Percentiles rank a stretch among this genome's conserved stretches.
Evolutionary conservation across 2,113 vertebrate genomes (phyloP).

Genomic region (Ibidorhyncha struthersii): DNA sequence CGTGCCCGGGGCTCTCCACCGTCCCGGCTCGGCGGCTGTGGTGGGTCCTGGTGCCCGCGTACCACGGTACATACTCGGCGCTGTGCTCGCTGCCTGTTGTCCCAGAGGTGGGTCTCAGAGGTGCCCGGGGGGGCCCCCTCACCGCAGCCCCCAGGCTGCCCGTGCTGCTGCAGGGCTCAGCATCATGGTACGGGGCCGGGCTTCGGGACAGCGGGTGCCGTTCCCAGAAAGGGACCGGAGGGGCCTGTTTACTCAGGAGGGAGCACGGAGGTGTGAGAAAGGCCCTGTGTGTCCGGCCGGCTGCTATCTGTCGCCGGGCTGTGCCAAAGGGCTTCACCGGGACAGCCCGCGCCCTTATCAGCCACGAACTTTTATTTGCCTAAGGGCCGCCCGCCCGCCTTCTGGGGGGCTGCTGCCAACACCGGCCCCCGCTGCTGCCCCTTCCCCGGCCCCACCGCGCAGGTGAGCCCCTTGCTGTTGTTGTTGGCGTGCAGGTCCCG

Average conservation of each 20-base stretch:
- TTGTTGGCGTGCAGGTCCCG: constrained; percentile 43
- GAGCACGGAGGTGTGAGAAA: background rate
- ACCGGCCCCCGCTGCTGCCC: background rate
- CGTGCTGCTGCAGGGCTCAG: background rate
- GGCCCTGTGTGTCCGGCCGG: background rate
- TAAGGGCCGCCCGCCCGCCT: background rate
- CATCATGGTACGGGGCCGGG: rapidly evolving
- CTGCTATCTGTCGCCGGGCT: background rate
- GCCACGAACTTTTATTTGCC: constrained; percentile 71
- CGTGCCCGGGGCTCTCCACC: background rate
- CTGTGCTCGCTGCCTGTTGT: background rate
- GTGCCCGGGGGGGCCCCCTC: background rate
- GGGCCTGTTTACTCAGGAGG: constrained; percentile 22
- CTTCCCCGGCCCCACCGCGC: background rate
- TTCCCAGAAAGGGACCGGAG: background rate
- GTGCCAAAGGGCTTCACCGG: background rate
- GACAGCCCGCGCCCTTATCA: constrained; percentile 67
- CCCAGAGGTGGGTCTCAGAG: rapidly evolving
- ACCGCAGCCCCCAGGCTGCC: rapidly evolving
- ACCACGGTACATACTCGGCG: rapidly evolving
- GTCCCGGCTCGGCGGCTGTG: rapidly evolving
- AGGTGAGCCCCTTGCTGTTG: constrained; percentile 56
- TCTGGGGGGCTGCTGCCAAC: constrained; percentile 39
- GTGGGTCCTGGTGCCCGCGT: rapidly evolving
- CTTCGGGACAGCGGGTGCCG: rapidly evolving